Base-by-base conservation (phyloP, 2,888 invertebrate genomes). In the Lycophotia porphyrea region DNA sequence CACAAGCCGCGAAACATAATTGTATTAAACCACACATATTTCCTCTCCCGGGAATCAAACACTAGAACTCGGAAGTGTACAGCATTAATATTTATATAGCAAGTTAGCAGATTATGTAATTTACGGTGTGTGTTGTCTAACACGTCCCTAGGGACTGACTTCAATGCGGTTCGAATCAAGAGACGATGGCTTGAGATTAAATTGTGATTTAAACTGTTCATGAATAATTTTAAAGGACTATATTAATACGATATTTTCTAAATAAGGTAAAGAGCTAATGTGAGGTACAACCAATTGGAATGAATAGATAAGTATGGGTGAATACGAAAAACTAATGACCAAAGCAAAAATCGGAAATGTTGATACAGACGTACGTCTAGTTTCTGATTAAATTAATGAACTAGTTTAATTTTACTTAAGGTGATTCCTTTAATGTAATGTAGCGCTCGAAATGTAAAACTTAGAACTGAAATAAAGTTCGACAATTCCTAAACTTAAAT, bases 61-160 rank as follows among this genome's bases (percentile, higher is more conserved):
- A 76, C 39, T 80, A 74, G 82, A 81, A 84, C 76, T 76, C 74
- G 65, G 85, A 86, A 84, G 78, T 79, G 78, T 87, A 86, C 81
- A 75, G 65, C 87, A 89, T 91, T 88, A 90, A 91, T 91, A 91
- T 91, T 90, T 88, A 90, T 89, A 87, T 76, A 74, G 71, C 61
- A 89, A 89, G 87, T 88, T 90, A 81, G 78, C 78, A 79, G 85
- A 87, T 88, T 87, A 86, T 83, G 84, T 88, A 87, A 87, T 85
- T 87, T 73, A 47, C 80, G 79, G 71, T 70, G 69, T 76, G 71
- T 77, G 76, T 84, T 80, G 78, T 78, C 65, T 85, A 77, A 88
- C 87, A 85, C 71, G 81, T 85, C 88, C 86, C 83, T 71, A 71
- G 81, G 78, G 87, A 85, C 80, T 84, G 85, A 58, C 66, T 74